Percentiles rank a stretch among this genome's conserved stretches.
These are phyloP conservation scores for Temnothorax ravouxi DNA, from an alignment of 2,888 invertebrate genomes.

Conservation along the genomic window DNA sequence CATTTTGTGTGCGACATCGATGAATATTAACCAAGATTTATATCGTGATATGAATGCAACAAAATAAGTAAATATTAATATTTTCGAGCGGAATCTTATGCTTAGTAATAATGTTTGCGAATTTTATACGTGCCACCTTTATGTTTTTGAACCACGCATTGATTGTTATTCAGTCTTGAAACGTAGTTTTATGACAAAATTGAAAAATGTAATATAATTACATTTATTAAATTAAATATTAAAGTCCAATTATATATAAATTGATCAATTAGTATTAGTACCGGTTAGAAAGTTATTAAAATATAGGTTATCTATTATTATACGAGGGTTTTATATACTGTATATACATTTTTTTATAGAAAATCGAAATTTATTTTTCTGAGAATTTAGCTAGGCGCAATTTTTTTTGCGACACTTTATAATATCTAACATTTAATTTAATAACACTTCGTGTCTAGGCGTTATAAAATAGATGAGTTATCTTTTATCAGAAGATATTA, in stretches of 20 bases:
- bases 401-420: not conserved
- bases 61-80: not conserved
- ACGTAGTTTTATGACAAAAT: not conserved
- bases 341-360: not conserved
- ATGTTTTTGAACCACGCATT: not conserved
- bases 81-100: not conserved
- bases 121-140: not conserved
- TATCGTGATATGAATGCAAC: not conserved
- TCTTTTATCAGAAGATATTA: slow-evolving; percentile 7
- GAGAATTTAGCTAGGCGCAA: not conserved
- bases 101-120: not conserved
- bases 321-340: not conserved
- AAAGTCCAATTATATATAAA: not conserved
- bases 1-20: not conserved
- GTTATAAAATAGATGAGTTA: not conserved
- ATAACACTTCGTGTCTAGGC: not conserved
- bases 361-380: not conserved
- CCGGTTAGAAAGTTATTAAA: not conserved
- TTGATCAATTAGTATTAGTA: not conserved
- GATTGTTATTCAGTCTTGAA: not conserved
- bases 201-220: not conserved
- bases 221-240: not conserved
- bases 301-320: not conserved
- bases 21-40: not conserved
- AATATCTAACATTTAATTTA: not conserved